Evolutionary conservation across 2,797 vertebrate species (phyloP).

Genomic region (Florisuga fusca): DNA sequence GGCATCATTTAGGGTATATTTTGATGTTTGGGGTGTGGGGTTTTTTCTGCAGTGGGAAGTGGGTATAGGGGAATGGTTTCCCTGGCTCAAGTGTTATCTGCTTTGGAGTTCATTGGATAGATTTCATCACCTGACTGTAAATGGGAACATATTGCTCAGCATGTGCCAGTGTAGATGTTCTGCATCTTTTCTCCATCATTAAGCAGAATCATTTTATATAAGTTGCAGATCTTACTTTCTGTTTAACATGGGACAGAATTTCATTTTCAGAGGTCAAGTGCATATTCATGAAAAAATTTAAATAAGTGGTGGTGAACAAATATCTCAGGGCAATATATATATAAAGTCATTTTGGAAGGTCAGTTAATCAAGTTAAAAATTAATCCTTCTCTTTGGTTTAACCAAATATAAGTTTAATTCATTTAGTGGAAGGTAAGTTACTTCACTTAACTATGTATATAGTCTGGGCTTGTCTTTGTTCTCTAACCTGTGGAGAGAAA

Average conservation of each 20-base stretch:
- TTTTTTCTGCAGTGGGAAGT: not conserved
- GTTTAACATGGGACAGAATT: not conserved
- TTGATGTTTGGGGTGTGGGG: not conserved
- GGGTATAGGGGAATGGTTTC: not conserved
- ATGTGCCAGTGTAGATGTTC: not conserved
- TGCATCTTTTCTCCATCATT: not conserved
- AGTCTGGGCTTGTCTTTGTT: not conserved
- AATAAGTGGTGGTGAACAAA: not conserved
- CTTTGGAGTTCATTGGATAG: not conserved
- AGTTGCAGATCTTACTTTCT: not conserved
- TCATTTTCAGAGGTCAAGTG: not conserved
- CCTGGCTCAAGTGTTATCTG: not conserved
- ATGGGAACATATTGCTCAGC: not conserved
- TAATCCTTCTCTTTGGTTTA: not conserved
- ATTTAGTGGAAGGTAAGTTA: not conserved
- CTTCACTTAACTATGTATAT: not conserved
- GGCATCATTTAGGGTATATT: not conserved
- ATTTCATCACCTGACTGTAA: not conserved
- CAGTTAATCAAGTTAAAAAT: not conserved
- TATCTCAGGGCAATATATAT: not conserved
- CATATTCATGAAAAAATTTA: not conserved
- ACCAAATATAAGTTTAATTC: not conserved
- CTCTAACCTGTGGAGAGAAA: conserved; percentile 3
- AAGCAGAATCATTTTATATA: not conserved
- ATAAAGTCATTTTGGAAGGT: not conserved